These are phyloP conservation scores for Alectura lathami DNA, from an alignment of 2,113 vertebrate genomes.

Conservation along the genomic window DNA sequence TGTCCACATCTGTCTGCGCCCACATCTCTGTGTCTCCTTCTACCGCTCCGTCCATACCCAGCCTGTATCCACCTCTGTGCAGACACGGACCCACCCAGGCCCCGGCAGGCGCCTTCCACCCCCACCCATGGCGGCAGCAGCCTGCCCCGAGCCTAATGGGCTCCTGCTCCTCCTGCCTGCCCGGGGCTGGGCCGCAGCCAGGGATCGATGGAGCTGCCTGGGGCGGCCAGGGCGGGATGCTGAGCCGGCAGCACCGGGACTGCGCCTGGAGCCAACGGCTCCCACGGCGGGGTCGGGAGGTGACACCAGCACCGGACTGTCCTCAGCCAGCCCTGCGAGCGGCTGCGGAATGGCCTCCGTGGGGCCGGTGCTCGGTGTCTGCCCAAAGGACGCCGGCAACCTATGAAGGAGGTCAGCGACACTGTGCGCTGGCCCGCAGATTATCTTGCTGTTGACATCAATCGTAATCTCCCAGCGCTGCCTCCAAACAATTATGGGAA, in stretches of 20 bases:
- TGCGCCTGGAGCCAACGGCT: too few relatives aligned
- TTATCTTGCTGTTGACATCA: slow-evolving; percentile 37
- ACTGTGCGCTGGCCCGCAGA: background rate
- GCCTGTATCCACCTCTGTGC: background rate
- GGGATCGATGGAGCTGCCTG: background rate
- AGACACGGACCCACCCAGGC: background rate
- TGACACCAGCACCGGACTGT: background rate
- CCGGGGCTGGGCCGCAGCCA: background rate
- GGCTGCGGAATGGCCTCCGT: too few relatives aligned
- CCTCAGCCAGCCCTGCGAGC: too few relatives aligned
- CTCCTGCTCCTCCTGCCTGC: background rate
- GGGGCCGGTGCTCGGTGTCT: too few relatives aligned
- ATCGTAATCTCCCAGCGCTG: background rate
- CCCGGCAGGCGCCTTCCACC: background rate
- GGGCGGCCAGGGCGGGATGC: background rate
- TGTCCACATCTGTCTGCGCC: background rate
- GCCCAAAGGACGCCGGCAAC: background rate
- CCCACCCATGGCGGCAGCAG: background rate
- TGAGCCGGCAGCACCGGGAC: background rate
- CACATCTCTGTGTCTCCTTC: background rate
- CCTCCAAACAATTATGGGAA: background rate
- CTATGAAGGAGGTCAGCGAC: background rate
- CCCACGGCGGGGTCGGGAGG: too few relatives aligned
- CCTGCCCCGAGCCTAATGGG: background rate
- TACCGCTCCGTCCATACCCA: too few relatives aligned